Base-by-base conservation (phyloP, 1,140 invertebrate genomes). In the Ectropis grisescens region DNA sequence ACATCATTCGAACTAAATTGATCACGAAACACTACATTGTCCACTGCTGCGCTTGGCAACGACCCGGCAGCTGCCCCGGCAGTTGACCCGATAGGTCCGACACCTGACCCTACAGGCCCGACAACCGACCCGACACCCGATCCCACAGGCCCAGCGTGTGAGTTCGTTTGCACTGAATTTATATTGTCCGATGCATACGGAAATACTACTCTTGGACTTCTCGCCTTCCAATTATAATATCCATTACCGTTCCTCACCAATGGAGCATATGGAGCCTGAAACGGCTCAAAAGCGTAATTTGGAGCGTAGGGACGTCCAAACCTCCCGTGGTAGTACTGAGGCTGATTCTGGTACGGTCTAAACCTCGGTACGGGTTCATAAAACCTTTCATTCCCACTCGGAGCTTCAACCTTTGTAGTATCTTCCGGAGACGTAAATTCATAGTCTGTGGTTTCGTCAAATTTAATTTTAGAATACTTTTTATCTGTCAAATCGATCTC, bases 1-100 rank as follows among this genome's bases (percentile, higher is more conserved):
- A 86, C 55, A 13, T 86, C 85, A 37, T 82, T 86, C 6, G 83
- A 54, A 26, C 82, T 84, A 41, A 86, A 85, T 38, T 85, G 84
- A 42, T 87, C 85, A 53, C 85, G 83, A 38, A 87, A 87, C 47
- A 86, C 85, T 2, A 87, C 83, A 43, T 85, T 86, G 37, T 86
- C 85, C 45, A 74, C 84, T 6, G 2, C 2, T 4, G 8, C 16
- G 3, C n/a, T n/a, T n/a, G n/a, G n/a, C n/a, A n/a, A n/a, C n/a
- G 16, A 8, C n/a, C n/a, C n/a, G n/a, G n/a, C n/a, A n/a, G n/a
- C n/a, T n/a, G n/a, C n/a, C n/a, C n/a, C n/a, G n/a, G n/a, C n/a
- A n/a, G n/a, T n/a, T n/a, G n/a, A n/a, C n/a, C n/a, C n/a, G 60
- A 48, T 26, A 78, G 37, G 31, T 83, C 58, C 33, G 10, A 72